Evolutionary conservation across 2,113 vertebrate species (phyloP), one percentile per base, ranked within the genome.

Genomic region (Mustelus asterias): DNA sequence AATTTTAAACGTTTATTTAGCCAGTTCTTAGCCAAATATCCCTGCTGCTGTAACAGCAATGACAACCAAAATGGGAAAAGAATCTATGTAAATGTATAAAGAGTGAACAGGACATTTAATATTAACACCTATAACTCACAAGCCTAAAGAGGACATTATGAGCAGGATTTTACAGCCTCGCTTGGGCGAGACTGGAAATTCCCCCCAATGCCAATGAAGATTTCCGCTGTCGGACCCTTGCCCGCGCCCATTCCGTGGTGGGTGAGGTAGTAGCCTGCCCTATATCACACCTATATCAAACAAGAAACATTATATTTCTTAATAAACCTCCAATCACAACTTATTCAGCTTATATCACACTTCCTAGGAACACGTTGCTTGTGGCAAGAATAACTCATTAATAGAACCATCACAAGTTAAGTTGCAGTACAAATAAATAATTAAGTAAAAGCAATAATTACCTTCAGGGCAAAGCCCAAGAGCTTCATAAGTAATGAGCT

Each of bases 401-500:
- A 90, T 60, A 11, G 54, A 63, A 93, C 63, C n/a, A 93, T 9
- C 33, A 37, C 6, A 83, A 83, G 60, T 92, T 11, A 90, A 90
- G 26, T 60, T 63, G 33, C 26, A 63, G 37, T 93, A 37, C 60
- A 93, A 93, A 37, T 22, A 93, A 63, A 93, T 41, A 93, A 65
- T 65, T 65, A 65, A 90, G 10, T 9, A 16, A 16, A 9, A 96
- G 37, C 85, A 83, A 5, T 54, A 93, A 26, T 96, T 97, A 99
- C 99, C 99, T 98, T 98, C 98, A 96, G 98, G 97, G 97, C 99
- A 99, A 86, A 99, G 98, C 29, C 99, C 99, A 95, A 99, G 96
- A 18, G 99, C 99, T 97, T 99, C 99, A 0, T 99, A 99, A 1
- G 98, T 99, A 96, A 99, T 97, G 6, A 99, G 98, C 96, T 99